phyloP scores from a whole-genome alignment of 2,113 vertebrate species.

The Hiodon tergisus region DNA sequence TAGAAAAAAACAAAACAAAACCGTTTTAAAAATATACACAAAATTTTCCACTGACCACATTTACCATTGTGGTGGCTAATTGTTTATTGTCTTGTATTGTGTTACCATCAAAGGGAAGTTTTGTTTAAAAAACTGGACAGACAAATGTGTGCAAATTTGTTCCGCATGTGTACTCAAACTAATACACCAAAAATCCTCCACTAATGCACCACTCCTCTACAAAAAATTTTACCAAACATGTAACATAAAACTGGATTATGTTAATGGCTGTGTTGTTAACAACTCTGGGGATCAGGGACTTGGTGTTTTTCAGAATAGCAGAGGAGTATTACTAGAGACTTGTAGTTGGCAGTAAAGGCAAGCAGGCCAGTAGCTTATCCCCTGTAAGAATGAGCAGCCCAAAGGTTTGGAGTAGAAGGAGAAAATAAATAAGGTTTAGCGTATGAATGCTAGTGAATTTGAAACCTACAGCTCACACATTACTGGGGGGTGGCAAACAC shows the following conservation, averaged over 20 bases:
- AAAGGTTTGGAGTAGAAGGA: conserved; percentile 30
- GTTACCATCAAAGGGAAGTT: neutral
- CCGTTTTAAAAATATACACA: neutral
- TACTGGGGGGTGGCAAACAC: conserved; percentile 23
- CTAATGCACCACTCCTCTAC: neutral
- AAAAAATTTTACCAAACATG: conserved; percentile 38
- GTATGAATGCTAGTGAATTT: conserved; percentile 11
- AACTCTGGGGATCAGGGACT: conserved; percentile 56
- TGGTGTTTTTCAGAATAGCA: conserved; percentile 54
- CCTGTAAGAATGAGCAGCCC: neutral
- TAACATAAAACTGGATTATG: conserved; percentile 57
- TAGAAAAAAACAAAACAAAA: neutral
- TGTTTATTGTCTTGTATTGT: no score
- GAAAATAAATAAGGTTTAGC: conserved; percentile 38
- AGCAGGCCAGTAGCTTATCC: conserved; percentile 30
- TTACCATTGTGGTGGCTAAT: no score
- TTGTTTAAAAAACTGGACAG: conserved; percentile 1
- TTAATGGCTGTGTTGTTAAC: conserved; percentile 66
- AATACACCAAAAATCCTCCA: conserved; percentile 10
- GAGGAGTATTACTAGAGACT: conserved; percentile 59
- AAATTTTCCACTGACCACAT: no score
- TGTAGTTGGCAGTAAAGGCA: conserved; percentile 37
- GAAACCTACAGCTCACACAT: neutral
- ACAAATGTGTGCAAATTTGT: conserved; percentile 10
- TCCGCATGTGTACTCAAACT: conserved; percentile 12